Percentiles rank a stretch among this genome's conserved stretches.
Conservation (phyloP, 2,113 vertebrate species). For the Xyrauchen texanus region DNA sequence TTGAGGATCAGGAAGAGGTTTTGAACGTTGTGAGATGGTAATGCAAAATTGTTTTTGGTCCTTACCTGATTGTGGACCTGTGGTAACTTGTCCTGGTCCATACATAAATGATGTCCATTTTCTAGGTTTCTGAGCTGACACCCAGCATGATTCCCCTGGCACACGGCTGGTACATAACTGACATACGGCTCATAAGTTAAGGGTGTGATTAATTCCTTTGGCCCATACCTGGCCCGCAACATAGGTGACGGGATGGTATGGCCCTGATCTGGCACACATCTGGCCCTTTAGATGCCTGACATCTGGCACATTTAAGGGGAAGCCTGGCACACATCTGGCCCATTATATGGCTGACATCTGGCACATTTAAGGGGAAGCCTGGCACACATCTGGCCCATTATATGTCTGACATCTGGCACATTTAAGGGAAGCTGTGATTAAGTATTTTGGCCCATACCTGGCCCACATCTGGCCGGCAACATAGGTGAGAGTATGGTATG, state of each 20-base stretch:
- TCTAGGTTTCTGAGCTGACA: slow-evolving; percentile 11
- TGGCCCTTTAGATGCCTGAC: too few relatives aligned
- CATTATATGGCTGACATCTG: too few relatives aligned
- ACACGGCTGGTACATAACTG: slow-evolving; percentile 6
- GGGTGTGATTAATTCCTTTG: neutral
- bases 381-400: neutral
- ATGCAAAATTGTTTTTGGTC: slow-evolving; percentile 14
- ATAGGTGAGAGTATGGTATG: too few relatives aligned
- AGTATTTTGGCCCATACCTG: neutral
- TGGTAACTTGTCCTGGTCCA: slow-evolving; percentile 12
- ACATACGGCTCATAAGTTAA: slow-evolving; percentile 3
- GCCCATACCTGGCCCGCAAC: neutral
- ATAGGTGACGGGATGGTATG: neutral
- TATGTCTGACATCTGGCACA: neutral
- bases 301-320: neutral
- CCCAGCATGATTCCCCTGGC: slow-evolving; percentile 19
- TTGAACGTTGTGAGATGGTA: neutral
- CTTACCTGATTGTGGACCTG: slow-evolving; percentile 13
- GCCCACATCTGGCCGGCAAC: neutral
- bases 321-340: too few relatives aligned
- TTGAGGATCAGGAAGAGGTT: slow-evolving; percentile 6
- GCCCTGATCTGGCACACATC: slow-evolving; percentile 12
- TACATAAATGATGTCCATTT: slow-evolving; percentile 9
- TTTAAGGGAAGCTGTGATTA: neutral
- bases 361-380: too few relatives aligned